These are phyloP conservation scores for Ctenicera cuprea DNA, from an alignment of 2,888 invertebrate genomes.

Conservation along the genomic window DNA sequence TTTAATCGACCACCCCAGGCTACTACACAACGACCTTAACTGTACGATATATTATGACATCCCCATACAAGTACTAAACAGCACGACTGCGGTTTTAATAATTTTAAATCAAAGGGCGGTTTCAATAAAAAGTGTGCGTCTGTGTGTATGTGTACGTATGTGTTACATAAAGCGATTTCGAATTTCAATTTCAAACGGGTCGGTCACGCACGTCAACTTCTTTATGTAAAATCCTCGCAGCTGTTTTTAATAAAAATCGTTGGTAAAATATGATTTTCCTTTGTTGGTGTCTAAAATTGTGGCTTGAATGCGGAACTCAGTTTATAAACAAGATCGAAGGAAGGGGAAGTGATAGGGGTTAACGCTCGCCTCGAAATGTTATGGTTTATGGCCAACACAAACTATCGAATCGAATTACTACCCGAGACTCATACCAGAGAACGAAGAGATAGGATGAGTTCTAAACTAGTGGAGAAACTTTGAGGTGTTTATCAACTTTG, in stretches of 20 bases:
- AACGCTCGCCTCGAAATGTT: slow-evolving; percentile 15
- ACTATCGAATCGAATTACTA: slow-evolving; percentile 14
- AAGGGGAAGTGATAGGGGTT: slow-evolving; percentile 14
- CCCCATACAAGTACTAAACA: slow-evolving; percentile 13
- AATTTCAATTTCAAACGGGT: neutral
- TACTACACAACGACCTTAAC: neutral
- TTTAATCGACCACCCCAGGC: slow-evolving; percentile 27
- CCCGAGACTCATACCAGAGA: neutral
- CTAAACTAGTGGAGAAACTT: neutral
- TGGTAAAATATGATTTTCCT: slow-evolving; percentile 10
- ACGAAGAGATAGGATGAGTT: neutral
- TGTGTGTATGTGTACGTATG: too few species aligned
- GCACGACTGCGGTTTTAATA: slow-evolving; percentile 12
- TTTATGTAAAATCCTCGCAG: neutral
- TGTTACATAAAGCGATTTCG: neutral
- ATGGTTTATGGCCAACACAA: slow-evolving; percentile 21
- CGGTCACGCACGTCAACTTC: neutral
- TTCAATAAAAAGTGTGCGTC: neutral
- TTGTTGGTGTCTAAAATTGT: neutral
- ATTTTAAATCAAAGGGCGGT: slow-evolving; percentile 21
- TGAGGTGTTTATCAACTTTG: neutral
- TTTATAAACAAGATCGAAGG: slow-evolving; percentile 20
- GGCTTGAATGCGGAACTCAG: neutral
- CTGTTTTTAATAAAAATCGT: slow-evolving; percentile 2
- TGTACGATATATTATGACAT: neutral